These are phyloP conservation scores for Picathartes gymnocephalus DNA, from an alignment of 2,113 vertebrate species.

Conservation along the genomic window DNA sequence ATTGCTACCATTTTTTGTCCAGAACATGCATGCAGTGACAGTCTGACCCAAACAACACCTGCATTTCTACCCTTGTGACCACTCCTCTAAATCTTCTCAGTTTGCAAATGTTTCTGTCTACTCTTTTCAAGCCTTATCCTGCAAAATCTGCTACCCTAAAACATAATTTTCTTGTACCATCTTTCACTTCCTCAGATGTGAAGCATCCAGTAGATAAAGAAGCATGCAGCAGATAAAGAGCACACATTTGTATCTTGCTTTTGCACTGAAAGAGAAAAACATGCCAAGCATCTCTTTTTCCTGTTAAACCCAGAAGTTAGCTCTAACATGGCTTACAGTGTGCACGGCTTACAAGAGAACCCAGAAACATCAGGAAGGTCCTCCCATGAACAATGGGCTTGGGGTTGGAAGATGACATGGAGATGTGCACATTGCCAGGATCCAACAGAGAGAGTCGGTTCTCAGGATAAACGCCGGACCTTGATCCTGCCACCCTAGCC, in stretches of 20 bases:
- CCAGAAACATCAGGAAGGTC: not conserved
- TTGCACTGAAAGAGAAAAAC: not conserved
- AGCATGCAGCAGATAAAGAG: not conserved
- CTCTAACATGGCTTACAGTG: not conserved
- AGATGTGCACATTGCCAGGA: not conserved
- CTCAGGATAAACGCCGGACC: not conserved
- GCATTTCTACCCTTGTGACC: not conserved
- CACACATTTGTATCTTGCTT: not conserved
- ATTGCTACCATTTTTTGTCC: not conserved
- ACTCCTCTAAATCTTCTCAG: not conserved
- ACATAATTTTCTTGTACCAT: not conserved
- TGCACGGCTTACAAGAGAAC: not conserved
- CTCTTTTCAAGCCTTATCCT: not conserved
- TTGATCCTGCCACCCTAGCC: not conserved
- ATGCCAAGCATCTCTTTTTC: not conserved
- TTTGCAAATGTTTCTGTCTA: not conserved
- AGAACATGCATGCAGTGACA: not conserved
- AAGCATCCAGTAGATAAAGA: not conserved
- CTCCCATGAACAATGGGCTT: not conserved
- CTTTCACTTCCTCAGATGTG: not conserved
- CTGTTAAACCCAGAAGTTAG: not conserved
- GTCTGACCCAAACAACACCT: not conserved
- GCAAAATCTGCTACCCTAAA: not conserved
- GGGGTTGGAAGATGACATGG: not conserved
- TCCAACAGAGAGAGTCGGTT: not conserved